These are phyloP conservation scores for Coelopa frigida DNA, from an alignment of 1,140 invertebrate genomes.

Conservation along the genomic window DNA sequence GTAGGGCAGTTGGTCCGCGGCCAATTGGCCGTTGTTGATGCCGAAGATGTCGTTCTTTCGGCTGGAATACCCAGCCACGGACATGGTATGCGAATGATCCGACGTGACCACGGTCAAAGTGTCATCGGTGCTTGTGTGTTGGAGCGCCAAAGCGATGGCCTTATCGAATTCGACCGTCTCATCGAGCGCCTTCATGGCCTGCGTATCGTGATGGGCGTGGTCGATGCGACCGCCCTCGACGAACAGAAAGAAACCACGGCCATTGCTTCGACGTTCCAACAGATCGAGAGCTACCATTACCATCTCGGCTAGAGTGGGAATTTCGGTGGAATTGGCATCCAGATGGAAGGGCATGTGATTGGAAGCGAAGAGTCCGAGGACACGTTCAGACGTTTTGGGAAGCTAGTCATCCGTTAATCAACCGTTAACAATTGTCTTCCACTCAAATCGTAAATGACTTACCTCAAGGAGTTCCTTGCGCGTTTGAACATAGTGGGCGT, in stretches of 20 bases:
- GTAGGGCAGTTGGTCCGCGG: slow-evolving; percentile 49
- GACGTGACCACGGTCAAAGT: slow-evolving; percentile 63
- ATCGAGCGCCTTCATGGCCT: slow-evolving; percentile 58
- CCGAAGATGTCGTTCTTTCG: slow-evolving; percentile 64
- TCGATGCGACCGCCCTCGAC: slow-evolving; percentile 66
- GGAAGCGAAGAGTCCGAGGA: slow-evolving; percentile 49
- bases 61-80: slow-evolving; percentile 61
- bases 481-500: slow-evolving; percentile 57
- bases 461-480: slow-evolving; percentile 47
- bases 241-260: slow-evolving; percentile 61
- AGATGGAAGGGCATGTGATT: slow-evolving; percentile 52
- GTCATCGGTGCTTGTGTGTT: slow-evolving; percentile 52
- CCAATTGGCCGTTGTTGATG: slow-evolving; percentile 20
- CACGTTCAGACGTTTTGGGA: slow-evolving; percentile 38
- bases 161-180: slow-evolving; percentile 64
- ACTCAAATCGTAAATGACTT: slow-evolving; percentile 21
- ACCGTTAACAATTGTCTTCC: neutral
- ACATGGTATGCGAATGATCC: slow-evolving; percentile 65
- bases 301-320: slow-evolving; percentile 70
- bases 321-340: slow-evolving; percentile 45
- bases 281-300: slow-evolving; percentile 64
- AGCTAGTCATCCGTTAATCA: slow-evolving; percentile 15
- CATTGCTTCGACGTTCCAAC: slow-evolving; percentile 57
- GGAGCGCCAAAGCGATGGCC: slow-evolving; percentile 55
- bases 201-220: slow-evolving; percentile 61